Base-by-base conservation (phyloP, 2,888 invertebrate species). In the Drosophila anceps region DNA sequence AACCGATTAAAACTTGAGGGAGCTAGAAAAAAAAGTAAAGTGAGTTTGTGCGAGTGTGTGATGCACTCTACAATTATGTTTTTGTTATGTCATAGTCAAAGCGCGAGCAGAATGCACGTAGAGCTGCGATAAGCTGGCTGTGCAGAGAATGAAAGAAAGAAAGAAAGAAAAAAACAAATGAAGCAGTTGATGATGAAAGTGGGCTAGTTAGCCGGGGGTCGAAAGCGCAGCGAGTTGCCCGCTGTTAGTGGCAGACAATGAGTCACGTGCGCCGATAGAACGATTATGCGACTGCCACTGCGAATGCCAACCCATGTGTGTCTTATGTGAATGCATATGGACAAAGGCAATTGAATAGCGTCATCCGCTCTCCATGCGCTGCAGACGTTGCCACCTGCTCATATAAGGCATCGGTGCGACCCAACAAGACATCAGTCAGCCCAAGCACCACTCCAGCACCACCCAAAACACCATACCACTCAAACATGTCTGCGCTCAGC, bases 241-340 rank as follows among this genome's bases (percentile, higher is more conserved):
- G n/a, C n/a, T n/a, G 27, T 7, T 13, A 41, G 44, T 12, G 35
- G 64, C 41, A 37, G 43, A 54, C 43, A 68, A 39, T 80, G 60
- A 43, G 41, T 76, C 71, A 76, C 76, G 76, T 76, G 63, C 76
- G 57, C 7, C 35, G 77, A 80, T 76, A 74, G 61, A 79, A 61
- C 35, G 31, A 54, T 31, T 33, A 35, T 58, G 27, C 54, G 37
- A 29, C 15, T n/a, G 35, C 29, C 9, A 31, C 27, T 53, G 20
- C n/a, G 8, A 31, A 4, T 27, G 18, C 1, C 35, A 9, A n/a
- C 46, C 37, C 31, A 20, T 67, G 48, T 39, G 24, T 33, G 46
- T 27, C 44, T 44, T 44, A 27, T 33, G 41, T 12, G 39, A 31
- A 0, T 33, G 69, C 31, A n/a, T 35, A 9, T 35, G 39, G 13